A percentile compares a stretch with the other conserved stretches of the same genome.
Conservation (phyloP, 1,140 invertebrate species). For the Brachionus rubens region DNA sequence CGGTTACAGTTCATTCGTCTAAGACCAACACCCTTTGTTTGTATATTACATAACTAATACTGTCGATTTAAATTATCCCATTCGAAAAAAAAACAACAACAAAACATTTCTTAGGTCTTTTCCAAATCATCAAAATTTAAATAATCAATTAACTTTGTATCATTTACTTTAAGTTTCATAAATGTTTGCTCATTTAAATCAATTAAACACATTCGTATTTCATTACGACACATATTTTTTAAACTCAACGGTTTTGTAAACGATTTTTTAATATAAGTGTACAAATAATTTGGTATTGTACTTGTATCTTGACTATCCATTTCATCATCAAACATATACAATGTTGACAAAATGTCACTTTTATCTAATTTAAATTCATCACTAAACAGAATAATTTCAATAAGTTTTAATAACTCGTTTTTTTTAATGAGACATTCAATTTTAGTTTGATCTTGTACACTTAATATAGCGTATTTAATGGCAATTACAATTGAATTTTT, state of each 20-base stretch:
- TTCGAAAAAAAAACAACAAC: too few species aligned
- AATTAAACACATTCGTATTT: not conserved
- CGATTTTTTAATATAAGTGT: not conserved
- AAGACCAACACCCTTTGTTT: too few species aligned
- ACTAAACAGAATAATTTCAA: constrained; percentile 27
- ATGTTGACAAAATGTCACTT: not conserved
- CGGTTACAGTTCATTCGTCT: too few species aligned
- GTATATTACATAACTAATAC: too few species aligned
- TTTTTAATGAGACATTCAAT: not conserved
- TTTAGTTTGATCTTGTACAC: not conserved
- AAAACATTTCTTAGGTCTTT: not conserved
- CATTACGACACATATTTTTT: constrained; percentile 29
- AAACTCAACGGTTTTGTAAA: not conserved
- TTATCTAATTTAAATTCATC: not conserved
- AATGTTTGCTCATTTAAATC: not conserved
- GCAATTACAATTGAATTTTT: constrained; percentile 7
- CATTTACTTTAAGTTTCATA: not conserved
- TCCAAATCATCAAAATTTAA: not conserved
- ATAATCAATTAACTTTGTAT: not conserved
- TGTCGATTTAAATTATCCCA: too few species aligned
- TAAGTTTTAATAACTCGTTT: not conserved
- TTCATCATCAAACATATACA: constrained; percentile 10
- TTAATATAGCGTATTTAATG: constrained; percentile 17
- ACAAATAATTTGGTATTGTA: not conserved
- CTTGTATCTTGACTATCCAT: not conserved